Conservation (phyloP, 2,113 vertebrate genomes). For the Furnarius figulus region DNA sequence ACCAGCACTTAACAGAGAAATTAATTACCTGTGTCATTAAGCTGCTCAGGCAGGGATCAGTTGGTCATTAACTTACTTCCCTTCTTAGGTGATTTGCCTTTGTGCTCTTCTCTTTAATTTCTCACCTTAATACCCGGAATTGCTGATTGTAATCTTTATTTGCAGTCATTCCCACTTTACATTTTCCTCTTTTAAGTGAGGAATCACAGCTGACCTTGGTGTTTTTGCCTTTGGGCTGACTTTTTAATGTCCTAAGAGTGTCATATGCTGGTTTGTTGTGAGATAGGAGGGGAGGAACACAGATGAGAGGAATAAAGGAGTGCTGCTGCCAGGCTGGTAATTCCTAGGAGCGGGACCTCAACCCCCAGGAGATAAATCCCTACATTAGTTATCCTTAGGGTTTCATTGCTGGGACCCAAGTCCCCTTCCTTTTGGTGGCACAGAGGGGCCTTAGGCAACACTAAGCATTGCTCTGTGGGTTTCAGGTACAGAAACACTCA, state of each 20-base stretch:
- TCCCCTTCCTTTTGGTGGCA: not conserved
- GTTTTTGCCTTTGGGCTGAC: not conserved
- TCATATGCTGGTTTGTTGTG: not conserved
- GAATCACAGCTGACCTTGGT: not conserved
- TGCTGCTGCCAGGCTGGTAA: not conserved
- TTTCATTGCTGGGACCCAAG: not conserved
- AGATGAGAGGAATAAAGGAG: accelerated
- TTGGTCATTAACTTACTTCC: conserved; percentile 24
- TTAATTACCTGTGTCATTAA: not conserved
- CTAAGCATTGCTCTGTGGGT: no score
- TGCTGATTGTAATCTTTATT: not conserved
- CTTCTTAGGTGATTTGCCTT: conserved; percentile 48
- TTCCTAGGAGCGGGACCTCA: not conserved
- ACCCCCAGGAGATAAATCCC: not conserved
- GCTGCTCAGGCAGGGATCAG: not conserved
- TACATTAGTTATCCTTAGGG: no score
- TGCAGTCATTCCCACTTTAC: not conserved
- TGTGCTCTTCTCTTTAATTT: not conserved
- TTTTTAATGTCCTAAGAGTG: not conserved
- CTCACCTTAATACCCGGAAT: not conserved
- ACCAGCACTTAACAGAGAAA: conserved; percentile 26
- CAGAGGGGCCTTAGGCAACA: not conserved
- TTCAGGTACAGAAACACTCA: not conserved
- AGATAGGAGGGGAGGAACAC: not conserved
- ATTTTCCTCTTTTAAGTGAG: not conserved